Base-by-base conservation (phyloP, 2,888 invertebrate species). In the Uloborus plumipes region DNA sequence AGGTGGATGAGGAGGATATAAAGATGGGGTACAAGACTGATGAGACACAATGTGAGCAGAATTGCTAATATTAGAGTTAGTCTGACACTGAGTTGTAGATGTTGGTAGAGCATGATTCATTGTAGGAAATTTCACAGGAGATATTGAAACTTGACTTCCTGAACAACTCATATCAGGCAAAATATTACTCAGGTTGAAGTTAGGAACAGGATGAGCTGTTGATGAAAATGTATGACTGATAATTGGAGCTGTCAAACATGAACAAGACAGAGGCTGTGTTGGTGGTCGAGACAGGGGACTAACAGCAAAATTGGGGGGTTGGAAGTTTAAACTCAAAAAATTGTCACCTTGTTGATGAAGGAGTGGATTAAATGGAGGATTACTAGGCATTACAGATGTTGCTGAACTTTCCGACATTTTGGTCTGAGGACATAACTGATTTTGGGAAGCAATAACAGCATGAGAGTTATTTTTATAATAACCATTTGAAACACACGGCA, bases 1-100 rank as follows among this genome's bases (percentile, higher is more conserved):
- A 47, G 88, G 88, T 16, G 87, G 86, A 73, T 84, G 84, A 39
- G 78, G 78, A 58, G 88, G 86, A 82, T 88, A 88, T 75, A 88
- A 88, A 84, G 88, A 88, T 22, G 85, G 79, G 1, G 85, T 71
- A 20, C 86, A 85, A 7, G 87, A 86, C n/a, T 87, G 88, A 61
- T 85, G 86, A 65, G 88, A 88, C 76, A 88, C 87, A 78, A 88
- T 88, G 74, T 88, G 88, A 73, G 87, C 87, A 18, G 84, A 87
- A 87, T 84, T 88, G 86, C 73, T 64, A n/a, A 77, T 76, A 6
- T 73, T 76, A 26, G 84, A 51, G 31, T 76, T 78, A 11, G 77
- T 64, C 20, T 78, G 78, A 22, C 78, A 80, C 49, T 76, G 80
- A 39, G 76, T 47, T 47, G 76, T 55, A n/a, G 78, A 74, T 9